These are phyloP conservation scores for Hyaena hyaena DNA, from an alignment of 2,113 vertebrate species.

Conservation along the genomic window DNA sequence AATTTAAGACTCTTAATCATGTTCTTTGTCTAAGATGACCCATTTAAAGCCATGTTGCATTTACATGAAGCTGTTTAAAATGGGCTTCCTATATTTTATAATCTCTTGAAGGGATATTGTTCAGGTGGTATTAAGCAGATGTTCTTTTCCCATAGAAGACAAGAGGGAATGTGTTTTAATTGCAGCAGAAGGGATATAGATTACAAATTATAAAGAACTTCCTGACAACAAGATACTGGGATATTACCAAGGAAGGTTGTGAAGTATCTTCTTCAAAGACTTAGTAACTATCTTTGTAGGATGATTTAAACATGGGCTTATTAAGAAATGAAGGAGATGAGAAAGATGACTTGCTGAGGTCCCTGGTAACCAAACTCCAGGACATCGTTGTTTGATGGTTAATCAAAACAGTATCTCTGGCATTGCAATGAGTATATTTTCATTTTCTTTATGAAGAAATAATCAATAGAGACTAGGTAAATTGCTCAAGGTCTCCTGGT, in stretches of 20 bases:
- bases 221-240: constrained; percentile 59
- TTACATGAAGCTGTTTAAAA: constrained; percentile 67
- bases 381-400: constrained; percentile 23
- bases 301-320: constrained; percentile 13
- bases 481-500: constrained; percentile 21
- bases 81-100: constrained; percentile 68
- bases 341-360: constrained; percentile 10
- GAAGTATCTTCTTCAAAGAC: constrained; percentile 57
- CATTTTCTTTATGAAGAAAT: constrained; percentile 55
- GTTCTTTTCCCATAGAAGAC: constrained; percentile 61
- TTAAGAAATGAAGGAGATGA: constrained; percentile 54
- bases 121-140: constrained; percentile 72
- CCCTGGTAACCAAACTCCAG: not conserved
- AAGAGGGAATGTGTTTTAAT: constrained; percentile 75
- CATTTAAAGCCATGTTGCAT: constrained; percentile 69
- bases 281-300: constrained; percentile 43
- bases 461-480: constrained; percentile 8
- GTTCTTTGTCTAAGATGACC: constrained; percentile 72
- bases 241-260: constrained; percentile 55
- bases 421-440: constrained; percentile 59
- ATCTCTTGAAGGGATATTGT: constrained; percentile 64
- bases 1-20: constrained; percentile 75
- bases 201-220: constrained; percentile 73
- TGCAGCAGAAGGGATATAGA: constrained; percentile 61
- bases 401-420: constrained; percentile 2